Evolutionary conservation across 2,797 vertebrate species (phyloP).

Genomic region (Enteromius paludinosus): DNA sequence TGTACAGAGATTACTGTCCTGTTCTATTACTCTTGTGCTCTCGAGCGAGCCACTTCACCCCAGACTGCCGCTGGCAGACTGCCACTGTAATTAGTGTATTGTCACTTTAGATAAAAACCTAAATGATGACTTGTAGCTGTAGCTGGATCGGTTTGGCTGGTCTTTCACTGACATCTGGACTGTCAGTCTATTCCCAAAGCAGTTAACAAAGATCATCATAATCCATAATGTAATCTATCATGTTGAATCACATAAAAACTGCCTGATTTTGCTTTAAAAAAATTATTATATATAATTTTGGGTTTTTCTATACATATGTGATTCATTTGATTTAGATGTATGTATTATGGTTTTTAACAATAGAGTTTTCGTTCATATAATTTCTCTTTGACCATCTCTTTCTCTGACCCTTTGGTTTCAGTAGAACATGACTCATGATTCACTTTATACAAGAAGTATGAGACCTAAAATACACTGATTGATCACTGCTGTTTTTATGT

Average conservation of each 20-base stretch:
- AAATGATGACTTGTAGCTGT: constrained; percentile 30
- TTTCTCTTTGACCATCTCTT: background rate
- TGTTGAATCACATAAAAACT: background rate
- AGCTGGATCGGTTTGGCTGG: background rate
- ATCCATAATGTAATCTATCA: background rate
- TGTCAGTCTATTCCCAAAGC: constrained; percentile 22
- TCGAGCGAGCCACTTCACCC: constrained; percentile 21
- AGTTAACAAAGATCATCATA: background rate
- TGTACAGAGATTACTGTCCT: constrained; percentile 31
- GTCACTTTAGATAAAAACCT: constrained; percentile 46
- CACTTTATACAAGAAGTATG: background rate
- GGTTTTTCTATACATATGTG: background rate
- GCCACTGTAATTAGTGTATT: constrained; percentile 36
- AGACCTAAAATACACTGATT: background rate
- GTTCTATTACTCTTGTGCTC: constrained; percentile 34
- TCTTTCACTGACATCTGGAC: constrained; percentile 23
- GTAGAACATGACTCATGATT: background rate
- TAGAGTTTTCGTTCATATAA: background rate
- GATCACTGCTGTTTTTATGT: constrained; percentile 3
- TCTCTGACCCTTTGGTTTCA: background rate
- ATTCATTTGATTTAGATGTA: background rate
- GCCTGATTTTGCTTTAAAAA: background rate
- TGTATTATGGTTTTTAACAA: background rate
- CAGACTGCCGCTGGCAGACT: constrained; percentile 27
- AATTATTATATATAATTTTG: background rate